Evolutionary conservation across 2,797 vertebrate species (phyloP).

Genomic region (Scolopax bukidnonensis): DNA sequence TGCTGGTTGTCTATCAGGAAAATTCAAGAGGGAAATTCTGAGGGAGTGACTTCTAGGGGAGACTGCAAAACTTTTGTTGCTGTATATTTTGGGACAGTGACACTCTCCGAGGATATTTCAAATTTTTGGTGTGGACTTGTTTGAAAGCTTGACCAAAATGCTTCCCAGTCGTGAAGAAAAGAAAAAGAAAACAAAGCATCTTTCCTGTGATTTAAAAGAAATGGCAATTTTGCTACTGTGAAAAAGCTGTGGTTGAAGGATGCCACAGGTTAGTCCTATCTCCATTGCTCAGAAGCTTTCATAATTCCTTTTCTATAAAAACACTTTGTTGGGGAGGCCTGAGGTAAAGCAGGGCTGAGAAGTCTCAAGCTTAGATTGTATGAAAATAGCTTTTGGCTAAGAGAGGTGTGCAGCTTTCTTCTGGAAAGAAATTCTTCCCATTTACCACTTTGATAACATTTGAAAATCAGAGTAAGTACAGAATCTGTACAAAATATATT

Average conservation of each 20-base stretch:
- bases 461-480: neutral
- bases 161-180: neutral
- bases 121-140: neutral
- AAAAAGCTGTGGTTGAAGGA: neutral
- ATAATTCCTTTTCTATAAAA: neutral
- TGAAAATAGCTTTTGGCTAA: constrained; percentile 36
- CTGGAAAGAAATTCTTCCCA: neutral
- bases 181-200: neutral
- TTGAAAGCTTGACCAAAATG: neutral
- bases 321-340: neutral
- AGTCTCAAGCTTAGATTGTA: neutral
- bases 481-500: neutral
- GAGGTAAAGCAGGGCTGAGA: neutral
- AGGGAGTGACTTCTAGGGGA: neutral
- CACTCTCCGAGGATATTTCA: neutral
- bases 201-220: neutral
- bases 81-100: neutral
- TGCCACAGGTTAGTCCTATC: neutral
- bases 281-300: neutral
- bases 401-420: neutral
- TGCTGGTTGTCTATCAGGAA: neutral
- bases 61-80: neutral
- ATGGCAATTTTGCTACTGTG: neutral
- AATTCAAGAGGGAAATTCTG: neutral
- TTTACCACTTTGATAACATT: neutral